phyloP scores from a whole-genome alignment of 2,888 invertebrate species.

The Athetis lepigone region DNA sequence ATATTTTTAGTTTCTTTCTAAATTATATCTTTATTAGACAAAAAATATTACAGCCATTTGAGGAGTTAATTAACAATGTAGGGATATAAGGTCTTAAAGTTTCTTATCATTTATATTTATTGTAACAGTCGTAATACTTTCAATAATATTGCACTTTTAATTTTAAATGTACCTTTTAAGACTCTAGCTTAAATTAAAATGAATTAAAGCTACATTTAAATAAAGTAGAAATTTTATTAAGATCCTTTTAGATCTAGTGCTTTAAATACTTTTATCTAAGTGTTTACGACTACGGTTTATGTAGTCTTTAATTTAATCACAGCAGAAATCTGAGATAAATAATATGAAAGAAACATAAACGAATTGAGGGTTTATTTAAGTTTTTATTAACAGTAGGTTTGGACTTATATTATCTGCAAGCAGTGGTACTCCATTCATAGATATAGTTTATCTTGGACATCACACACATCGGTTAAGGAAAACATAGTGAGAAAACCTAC shows the following conservation, averaged over 20 bases:
- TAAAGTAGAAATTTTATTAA: slow-evolving; percentile 5
- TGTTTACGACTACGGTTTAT: slow-evolving; percentile 12
- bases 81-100: neutral
- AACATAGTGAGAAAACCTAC: no score
- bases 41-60: no score
- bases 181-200: neutral
- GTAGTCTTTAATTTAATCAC: slow-evolving; percentile 6
- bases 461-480: no score
- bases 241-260: slow-evolving; percentile 15
- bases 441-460: no score
- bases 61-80: no score
- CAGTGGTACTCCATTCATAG: no score
- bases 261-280: slow-evolving; percentile 20
- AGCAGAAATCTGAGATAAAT: neutral
- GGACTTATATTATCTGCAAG: no score
- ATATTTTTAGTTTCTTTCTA: neutral
- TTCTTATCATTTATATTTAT: neutral
- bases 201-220: neutral
- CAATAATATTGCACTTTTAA: neutral
- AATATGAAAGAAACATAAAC: neutral
- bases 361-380: neutral
- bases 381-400: no score
- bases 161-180: neutral
- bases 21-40: no score
- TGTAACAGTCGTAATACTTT: neutral